Percentiles rank a stretch among this genome's conserved stretches.
Conservation (phyloP, 2,797 vertebrate genomes). For the Steatocranus sp. region DNA sequence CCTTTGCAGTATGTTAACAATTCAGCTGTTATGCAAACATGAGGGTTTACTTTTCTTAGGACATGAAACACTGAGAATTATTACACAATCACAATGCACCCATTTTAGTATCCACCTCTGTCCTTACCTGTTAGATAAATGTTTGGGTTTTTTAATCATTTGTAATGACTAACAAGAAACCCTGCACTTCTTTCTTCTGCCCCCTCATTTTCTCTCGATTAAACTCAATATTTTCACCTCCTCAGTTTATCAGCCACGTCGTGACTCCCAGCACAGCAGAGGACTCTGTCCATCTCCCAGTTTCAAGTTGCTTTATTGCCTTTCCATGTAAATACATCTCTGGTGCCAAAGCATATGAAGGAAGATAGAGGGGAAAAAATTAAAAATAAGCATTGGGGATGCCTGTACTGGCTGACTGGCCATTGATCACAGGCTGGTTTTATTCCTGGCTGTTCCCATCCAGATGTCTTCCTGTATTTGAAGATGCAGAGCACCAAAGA, state of each 20-base stretch:
- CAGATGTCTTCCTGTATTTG: neutral
- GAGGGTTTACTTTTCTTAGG: neutral
- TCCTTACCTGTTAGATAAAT: neutral
- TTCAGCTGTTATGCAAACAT: neutral
- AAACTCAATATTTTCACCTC: conserved; percentile 4
- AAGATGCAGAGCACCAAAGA: neutral
- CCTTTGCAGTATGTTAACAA: neutral
- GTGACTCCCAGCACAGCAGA: conserved; percentile 21
- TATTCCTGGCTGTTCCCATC: neutral
- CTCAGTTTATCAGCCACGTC: conserved; percentile 23
- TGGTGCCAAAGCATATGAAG: neutral
- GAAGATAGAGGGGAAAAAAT: neutral
- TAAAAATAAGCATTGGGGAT: conserved; percentile 12
- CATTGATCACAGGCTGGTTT: neutral
- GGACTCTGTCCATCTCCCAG: neutral
- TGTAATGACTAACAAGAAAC: neutral
- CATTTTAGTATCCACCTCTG: neutral
- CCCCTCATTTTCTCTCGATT: neutral
- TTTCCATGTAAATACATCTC: neutral
- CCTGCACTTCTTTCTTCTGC: conserved; percentile 2
- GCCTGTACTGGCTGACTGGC: neutral
- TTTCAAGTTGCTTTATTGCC: conserved; percentile 2
- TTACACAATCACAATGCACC: neutral
- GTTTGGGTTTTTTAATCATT: neutral
- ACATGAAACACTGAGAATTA: neutral